Conservation (phyloP, 2,113 vertebrate species). For the Sorex araneus region DNA sequence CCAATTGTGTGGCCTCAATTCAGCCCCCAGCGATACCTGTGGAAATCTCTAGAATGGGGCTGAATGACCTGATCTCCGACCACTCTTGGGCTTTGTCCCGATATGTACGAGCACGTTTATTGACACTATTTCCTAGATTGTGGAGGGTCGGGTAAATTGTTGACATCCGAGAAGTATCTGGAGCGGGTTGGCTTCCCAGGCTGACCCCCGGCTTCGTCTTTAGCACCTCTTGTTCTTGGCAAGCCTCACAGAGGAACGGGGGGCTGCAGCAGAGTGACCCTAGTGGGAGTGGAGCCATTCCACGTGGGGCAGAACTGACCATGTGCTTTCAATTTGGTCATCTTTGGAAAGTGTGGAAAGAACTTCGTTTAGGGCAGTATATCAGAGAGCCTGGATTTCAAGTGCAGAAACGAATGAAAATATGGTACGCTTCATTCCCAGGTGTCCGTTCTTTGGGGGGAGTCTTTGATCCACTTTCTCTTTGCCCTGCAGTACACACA, state of each 20-base stretch:
- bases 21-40: no score
- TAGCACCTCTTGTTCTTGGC: background rate
- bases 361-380: background rate
- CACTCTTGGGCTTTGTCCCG: background rate
- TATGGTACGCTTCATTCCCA: background rate
- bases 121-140: background rate
- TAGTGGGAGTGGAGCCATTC: background rate
- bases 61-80: no score
- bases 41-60: no score
- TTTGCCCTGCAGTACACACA: background rate
- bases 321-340: background rate
- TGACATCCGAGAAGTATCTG: background rate
- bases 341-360: background rate
- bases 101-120: background rate
- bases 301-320: background rate
- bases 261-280: background rate
- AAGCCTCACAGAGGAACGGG: background rate
- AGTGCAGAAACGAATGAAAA: slow-evolving; percentile 1
- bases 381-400: background rate
- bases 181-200: background rate
- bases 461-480: background rate
- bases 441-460: background rate
- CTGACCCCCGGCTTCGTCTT: background rate
- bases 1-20: no score
- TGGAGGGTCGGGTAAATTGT: background rate